Evolutionary conservation across 2,113 vertebrate genomes (phyloP).

Genomic region (Archocentrus centrarchus): DNA sequence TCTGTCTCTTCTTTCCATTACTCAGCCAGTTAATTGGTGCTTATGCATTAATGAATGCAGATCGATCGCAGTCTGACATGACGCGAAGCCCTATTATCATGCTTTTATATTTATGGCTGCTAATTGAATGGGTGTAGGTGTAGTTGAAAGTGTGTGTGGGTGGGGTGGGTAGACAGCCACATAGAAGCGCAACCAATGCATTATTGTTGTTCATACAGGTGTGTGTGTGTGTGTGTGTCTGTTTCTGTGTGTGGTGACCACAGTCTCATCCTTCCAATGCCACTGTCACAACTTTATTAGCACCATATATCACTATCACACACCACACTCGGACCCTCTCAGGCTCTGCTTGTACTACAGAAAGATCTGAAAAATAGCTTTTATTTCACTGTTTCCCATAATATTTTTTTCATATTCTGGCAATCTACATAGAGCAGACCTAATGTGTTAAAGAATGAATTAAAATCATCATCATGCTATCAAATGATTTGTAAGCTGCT

Average conservation of each 20-base stretch:
- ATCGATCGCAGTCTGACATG: conserved; percentile 65
- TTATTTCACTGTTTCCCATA: neutral
- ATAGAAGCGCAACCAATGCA: neutral
- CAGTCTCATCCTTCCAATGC: conserved; percentile 37
- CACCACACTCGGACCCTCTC: conserved; percentile 22
- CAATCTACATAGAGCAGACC: neutral
- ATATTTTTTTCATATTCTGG: neutral
- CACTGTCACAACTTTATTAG: conserved; percentile 63
- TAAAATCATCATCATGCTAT: neutral
- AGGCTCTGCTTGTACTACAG: neutral
- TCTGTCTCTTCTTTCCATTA: conserved; percentile 20
- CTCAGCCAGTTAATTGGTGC: conserved; percentile 72
- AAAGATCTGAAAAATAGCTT: neutral
- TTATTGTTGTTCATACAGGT: neutral
- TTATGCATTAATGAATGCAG: conserved; percentile 73
- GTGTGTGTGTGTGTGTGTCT: neutral
- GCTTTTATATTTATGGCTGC: conserved; percentile 70
- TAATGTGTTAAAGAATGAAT: neutral
- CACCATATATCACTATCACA: conserved; percentile 61
- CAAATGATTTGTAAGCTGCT: neutral
- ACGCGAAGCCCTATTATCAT: conserved; percentile 47
- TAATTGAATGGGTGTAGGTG: conserved; percentile 54
- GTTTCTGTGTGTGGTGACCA: neutral
- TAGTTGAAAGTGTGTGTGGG: conserved; percentile 25
- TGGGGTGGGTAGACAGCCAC: neutral